These are phyloP conservation scores for Pristionchus exspectatus DNA, from an alignment of 2,888 invertebrate species.

Conservation along the genomic window DNA sequence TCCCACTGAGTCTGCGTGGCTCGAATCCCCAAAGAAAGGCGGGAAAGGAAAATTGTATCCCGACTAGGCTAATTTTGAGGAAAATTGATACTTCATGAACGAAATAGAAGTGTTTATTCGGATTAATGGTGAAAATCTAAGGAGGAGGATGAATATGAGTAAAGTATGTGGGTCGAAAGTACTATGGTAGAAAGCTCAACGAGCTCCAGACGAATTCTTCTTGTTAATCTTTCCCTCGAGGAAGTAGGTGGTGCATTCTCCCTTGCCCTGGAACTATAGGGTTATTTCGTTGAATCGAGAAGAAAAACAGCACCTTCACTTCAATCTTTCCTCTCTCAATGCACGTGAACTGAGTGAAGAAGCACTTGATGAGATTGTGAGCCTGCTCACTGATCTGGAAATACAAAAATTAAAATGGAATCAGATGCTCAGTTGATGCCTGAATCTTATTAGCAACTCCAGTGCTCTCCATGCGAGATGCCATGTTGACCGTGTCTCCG, in stretches of 20 bases:
- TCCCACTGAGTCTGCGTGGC: not conserved
- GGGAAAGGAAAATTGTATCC: not conserved
- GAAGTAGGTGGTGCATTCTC: conserved; percentile 75
- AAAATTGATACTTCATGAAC: not conserved
- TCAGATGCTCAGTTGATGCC: conserved; percentile 54
- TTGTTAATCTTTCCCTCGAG: conserved; percentile 70
- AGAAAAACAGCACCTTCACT: conserved; percentile 65
- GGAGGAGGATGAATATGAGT: not conserved
- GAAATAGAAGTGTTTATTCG: too few species aligned
- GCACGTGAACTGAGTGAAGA: conserved; percentile 74
- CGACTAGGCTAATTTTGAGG: not conserved
- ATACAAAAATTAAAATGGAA: not conserved
- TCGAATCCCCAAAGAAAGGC: not conserved
- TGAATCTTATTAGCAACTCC: conserved; percentile 76
- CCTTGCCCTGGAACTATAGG: conserved; percentile 72
- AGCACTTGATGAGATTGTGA: conserved; percentile 75
- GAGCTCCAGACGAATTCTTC: conserved; percentile 8
- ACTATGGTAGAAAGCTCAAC: not conserved
- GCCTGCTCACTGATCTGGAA: conserved; percentile 75
- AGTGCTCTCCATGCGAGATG: conserved; percentile 77
- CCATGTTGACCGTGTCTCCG: conserved; percentile 77
- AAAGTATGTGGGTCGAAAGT: not conserved
- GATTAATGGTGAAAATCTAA: not conserved
- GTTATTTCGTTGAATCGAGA: not conserved
- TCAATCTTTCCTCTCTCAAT: conserved; percentile 76